Conservation (phyloP, 2,797 vertebrate species). For the Gymnoscopelus microlampas region DNA sequence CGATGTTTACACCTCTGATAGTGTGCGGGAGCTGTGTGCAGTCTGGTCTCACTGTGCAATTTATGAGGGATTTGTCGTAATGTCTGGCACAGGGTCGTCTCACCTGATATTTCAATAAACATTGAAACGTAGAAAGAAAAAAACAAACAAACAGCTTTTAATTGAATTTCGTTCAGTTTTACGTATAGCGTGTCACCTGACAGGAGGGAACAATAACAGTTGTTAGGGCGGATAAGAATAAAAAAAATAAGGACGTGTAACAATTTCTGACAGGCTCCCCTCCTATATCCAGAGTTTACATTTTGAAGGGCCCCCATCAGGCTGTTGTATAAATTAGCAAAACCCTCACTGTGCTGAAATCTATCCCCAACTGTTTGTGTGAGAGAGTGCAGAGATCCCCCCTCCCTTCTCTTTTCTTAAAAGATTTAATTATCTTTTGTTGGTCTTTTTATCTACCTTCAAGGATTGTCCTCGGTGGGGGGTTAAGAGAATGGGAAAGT, state of each 20-base stretch:
- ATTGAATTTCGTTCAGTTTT: no score
- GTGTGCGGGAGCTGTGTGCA: conserved; percentile 48
- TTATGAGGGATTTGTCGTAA: conserved; percentile 46
- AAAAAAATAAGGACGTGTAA: conserved; percentile 57
- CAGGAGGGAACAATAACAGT: background rate
- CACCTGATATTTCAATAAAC: no score
- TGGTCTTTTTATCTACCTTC: conserved; percentile 84
- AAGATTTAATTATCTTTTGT: conserved; percentile 84
- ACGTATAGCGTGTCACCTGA: no score
- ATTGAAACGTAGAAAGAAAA: no score
- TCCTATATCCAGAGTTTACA: conserved; percentile 69
- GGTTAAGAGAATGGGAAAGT: conserved; percentile 84
- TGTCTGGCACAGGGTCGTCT: no score
- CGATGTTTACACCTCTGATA: conserved; percentile 65
- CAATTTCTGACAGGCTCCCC: conserved; percentile 62
- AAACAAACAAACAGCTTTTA: no score
- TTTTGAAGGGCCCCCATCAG: conserved; percentile 78
- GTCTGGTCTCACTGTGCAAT: conserved; percentile 61
- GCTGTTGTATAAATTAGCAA: conserved; percentile 75
- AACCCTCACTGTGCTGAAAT: conserved; percentile 81
- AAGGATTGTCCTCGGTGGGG: conserved; percentile 82
- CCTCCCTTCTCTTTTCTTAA: conserved; percentile 67
- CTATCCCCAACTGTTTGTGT: conserved; percentile 82
- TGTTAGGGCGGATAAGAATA: conserved; percentile 2
- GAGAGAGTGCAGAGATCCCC: conserved; percentile 71